Conservation (phyloP, 2,113 vertebrate genomes). For the Neogobius melanostomus region DNA sequence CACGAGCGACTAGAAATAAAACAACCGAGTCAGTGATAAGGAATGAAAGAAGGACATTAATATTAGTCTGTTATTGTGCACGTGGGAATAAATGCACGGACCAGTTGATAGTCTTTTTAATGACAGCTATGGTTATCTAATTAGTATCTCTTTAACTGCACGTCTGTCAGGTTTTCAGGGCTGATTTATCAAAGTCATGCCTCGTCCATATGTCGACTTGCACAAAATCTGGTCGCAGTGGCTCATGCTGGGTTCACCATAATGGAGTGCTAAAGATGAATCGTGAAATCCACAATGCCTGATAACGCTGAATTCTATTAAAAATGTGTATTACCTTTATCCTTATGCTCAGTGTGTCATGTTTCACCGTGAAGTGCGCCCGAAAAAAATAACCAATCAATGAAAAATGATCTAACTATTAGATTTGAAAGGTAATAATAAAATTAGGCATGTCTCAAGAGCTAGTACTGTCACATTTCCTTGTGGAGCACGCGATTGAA, state of each 20-base stretch:
- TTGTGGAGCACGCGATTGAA: background rate
- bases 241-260: conserved; percentile 71
- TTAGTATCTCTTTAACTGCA: conserved; percentile 38
- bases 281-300: conserved; percentile 45
- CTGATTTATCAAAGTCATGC: conserved; percentile 47
- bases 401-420: too few species aligned
- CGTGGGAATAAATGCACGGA: too few species aligned
- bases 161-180: conserved; percentile 47
- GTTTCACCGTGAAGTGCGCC: too few species aligned
- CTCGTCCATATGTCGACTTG: conserved; percentile 65
- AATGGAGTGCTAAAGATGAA: conserved; percentile 77
- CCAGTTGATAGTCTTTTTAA: background rate
- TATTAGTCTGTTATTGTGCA: too few species aligned
- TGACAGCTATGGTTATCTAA: conserved; percentile 22
- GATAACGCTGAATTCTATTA: too few species aligned
- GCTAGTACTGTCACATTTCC: too few species aligned
- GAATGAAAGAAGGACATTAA: background rate
- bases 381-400: too few species aligned
- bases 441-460: too few species aligned
- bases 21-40: background rate
- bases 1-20: conserved; percentile 10
- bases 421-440: too few species aligned
- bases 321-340: too few species aligned
- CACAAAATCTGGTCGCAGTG: conserved; percentile 61
- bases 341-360: too few species aligned